A percentile compares a stretch with the other conserved stretches of the same genome.
Conservation (phyloP, 2,797 vertebrate genomes). For the Ceryle rudis region DNA sequence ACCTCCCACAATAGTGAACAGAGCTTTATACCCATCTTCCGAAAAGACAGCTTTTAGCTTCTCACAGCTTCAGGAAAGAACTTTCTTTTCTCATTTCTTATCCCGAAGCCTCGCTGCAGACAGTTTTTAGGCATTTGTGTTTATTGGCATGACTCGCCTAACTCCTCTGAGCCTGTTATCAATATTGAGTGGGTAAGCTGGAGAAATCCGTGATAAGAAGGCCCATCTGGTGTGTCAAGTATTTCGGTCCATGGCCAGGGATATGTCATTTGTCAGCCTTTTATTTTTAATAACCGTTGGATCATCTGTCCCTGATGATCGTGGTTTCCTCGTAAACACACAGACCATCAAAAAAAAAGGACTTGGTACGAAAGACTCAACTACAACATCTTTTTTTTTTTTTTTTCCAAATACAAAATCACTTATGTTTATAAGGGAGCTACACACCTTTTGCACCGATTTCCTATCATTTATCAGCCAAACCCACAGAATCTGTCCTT, state of each 20-base stretch:
- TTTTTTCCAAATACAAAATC: neutral
- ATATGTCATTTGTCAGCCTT: neutral
- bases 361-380: neutral
- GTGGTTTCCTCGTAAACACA: neutral
- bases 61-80: neutral
- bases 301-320: neutral
- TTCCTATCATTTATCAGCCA: neutral
- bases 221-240: constrained; percentile 4
- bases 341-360: neutral
- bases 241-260: neutral
- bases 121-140: constrained; percentile 12
- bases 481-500: neutral
- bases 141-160: constrained; percentile 10
- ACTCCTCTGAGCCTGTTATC: neutral
- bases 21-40: neutral
- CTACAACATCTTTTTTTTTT: neutral
- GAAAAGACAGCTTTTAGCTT: neutral
- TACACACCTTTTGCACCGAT: neutral
- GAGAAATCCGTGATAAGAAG: neutral
- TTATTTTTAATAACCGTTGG: neutral
- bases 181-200: neutral
- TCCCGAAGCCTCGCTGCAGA: neutral
- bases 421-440: neutral
- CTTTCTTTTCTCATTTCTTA: neutral
- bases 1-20: neutral